Conservation (phyloP, 1,140 invertebrate genomes). For the Zelostemma sp. region DNA sequence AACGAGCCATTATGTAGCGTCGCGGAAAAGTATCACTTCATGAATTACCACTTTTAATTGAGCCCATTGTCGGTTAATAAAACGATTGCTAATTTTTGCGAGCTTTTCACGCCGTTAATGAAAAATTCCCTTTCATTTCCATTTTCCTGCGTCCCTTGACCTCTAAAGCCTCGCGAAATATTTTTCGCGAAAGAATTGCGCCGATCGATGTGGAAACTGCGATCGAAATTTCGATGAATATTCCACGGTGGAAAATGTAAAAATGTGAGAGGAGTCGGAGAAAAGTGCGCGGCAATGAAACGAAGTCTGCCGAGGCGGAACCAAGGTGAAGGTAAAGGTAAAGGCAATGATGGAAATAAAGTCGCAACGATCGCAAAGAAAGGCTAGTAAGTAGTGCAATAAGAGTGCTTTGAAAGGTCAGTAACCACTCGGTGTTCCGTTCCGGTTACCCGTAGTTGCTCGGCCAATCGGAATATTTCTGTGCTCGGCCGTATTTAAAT, state of each 20-base stretch:
- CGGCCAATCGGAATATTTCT: constrained; percentile 57
- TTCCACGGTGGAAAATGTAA: no score
- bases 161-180: constrained; percentile 1
- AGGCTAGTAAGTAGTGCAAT: constrained; percentile 70
- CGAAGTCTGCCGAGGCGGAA: constrained; percentile 37
- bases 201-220: no score
- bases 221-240: no score
- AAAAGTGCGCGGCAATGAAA: constrained; percentile 31
- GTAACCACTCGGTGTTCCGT: constrained; percentile 68
- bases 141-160: constrained; percentile 2
- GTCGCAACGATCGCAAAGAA: constrained; percentile 44
- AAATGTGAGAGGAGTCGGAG: no score
- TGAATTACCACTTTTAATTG: no score
- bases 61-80: no score
- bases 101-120: neutral
- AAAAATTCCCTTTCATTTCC: neutral
- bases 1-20: constrained; percentile 30
- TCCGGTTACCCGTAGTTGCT: constrained; percentile 64
- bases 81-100: constrained; percentile 2
- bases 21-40: constrained; percentile 22
- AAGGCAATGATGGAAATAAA: constrained; percentile 51
- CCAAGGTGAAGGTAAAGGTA: constrained; percentile 66
- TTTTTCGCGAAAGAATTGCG: no score
- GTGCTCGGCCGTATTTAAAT: constrained; percentile 50
- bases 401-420: constrained; percentile 69